These are phyloP conservation scores for Sander vitreus DNA, from an alignment of 2,113 vertebrate genomes.

Conservation along the genomic window DNA sequence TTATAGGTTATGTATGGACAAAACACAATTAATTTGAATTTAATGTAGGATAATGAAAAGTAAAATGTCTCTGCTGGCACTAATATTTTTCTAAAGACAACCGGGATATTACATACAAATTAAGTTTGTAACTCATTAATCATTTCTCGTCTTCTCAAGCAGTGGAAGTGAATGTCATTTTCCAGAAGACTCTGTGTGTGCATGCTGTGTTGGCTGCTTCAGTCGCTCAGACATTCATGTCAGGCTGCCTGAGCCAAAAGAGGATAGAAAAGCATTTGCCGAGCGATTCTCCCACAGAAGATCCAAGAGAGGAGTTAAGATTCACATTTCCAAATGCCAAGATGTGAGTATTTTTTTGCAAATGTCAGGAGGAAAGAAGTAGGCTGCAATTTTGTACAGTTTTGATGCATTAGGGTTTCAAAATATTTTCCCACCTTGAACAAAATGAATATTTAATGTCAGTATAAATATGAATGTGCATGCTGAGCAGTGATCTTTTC, in stretches of 20 bases:
- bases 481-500: conserved; percentile 26
- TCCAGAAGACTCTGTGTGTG: conserved; percentile 30
- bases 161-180: neutral
- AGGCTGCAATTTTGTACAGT: conserved; percentile 53
- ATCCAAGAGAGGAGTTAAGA: conserved; percentile 55
- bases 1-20: neutral
- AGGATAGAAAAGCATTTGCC: conserved; percentile 37
- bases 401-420: conserved; percentile 58
- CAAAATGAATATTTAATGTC: conserved; percentile 49
- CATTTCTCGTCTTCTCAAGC: neutral
- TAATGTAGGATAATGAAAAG: neutral
- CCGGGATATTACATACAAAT: conserved; percentile 20
- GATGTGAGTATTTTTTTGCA: conserved; percentile 70
- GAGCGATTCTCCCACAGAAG: conserved; percentile 38
- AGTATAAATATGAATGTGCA: conserved; percentile 43
- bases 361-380: conserved; percentile 52
- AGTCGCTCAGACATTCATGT: conserved; percentile 41
- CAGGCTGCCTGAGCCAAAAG: conserved; percentile 48
- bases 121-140: conserved; percentile 25
- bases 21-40: conserved; percentile 4
- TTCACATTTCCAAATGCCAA: conserved; percentile 70
- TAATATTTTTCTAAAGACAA: conserved; percentile 6
- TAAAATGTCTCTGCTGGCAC: neutral
- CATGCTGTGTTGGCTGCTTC: conserved; percentile 34
- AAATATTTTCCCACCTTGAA: conserved; percentile 62